phyloP scores from a whole-genome alignment of 2,113 vertebrate genomes.

The Microtus montanus region DNA sequence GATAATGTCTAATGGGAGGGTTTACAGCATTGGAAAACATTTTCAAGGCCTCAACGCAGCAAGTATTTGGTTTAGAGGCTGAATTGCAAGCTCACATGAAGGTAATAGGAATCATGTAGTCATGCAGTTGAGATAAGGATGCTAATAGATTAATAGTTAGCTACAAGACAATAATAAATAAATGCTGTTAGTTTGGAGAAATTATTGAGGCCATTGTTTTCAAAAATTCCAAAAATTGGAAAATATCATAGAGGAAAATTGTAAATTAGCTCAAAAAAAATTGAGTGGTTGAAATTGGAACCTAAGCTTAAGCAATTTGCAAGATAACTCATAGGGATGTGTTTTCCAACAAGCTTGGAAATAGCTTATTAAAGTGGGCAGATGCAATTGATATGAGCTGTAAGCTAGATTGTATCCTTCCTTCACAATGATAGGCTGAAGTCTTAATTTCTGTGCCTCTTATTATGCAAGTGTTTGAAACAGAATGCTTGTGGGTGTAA shows the following conservation, averaged over 20 bases:
- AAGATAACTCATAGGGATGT: background rate
- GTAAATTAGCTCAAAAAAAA: background rate
- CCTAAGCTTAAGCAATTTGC: background rate
- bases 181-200: constrained; percentile 13
- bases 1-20: background rate
- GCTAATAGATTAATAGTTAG: background rate
- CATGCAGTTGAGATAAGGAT: background rate
- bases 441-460: background rate
- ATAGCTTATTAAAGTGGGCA: background rate
- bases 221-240: background rate
- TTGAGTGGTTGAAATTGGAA: background rate
- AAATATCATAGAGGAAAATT: background rate
- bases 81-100: background rate
- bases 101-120: background rate
- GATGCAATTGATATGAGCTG: background rate
- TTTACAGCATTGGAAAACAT: background rate
- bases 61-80: background rate
- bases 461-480: background rate
- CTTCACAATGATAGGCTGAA: background rate
- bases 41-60: background rate
- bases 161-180: background rate
- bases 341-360: background rate
- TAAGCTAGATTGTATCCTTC: background rate
- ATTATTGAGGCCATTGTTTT: background rate
- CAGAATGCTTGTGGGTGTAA: background rate